phyloP scores from a whole-genome alignment of 2,888 invertebrate species.

The Drosophila monieri region DNA sequence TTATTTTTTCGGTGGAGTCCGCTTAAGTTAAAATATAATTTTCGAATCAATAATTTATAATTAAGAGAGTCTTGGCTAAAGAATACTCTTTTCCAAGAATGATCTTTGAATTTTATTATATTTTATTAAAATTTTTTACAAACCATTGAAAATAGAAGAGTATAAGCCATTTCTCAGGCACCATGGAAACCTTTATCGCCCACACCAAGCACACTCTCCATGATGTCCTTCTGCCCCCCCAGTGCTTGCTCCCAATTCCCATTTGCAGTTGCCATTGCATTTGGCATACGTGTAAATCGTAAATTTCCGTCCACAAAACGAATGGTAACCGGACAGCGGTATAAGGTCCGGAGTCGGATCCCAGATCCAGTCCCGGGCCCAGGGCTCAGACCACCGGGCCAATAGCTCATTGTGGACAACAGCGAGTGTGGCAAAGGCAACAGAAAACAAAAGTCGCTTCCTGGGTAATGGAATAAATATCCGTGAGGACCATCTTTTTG shows the following conservation, averaged over 20 bases:
- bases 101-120: not conserved
- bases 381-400: constrained; percentile 17
- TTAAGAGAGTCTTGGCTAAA: not conserved
- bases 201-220: constrained; percentile 17
- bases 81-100: not conserved
- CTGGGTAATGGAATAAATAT: constrained; percentile 43
- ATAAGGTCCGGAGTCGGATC: constrained; percentile 7
- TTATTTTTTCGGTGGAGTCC: not conserved
- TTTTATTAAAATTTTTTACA: constrained; percentile 41
- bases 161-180: constrained; percentile 33
- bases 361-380: constrained; percentile 4
- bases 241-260: constrained; percentile 40
- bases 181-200: constrained; percentile 69
- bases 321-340: constrained; percentile 40
- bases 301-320: constrained; percentile 73
- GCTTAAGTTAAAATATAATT: not conserved
- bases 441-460: constrained; percentile 49
- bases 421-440: constrained; percentile 9
- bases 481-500: constrained; percentile 35
- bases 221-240: constrained; percentile 4
- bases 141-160: constrained; percentile 17
- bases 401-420: constrained; percentile 43
- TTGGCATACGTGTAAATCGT: constrained; percentile 79
- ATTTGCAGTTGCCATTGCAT: constrained; percentile 57
- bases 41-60: too few relatives aligned